These are phyloP conservation scores for Chelmon rostratus DNA, from an alignment of 2,797 vertebrate species.

Conservation along the genomic window DNA sequence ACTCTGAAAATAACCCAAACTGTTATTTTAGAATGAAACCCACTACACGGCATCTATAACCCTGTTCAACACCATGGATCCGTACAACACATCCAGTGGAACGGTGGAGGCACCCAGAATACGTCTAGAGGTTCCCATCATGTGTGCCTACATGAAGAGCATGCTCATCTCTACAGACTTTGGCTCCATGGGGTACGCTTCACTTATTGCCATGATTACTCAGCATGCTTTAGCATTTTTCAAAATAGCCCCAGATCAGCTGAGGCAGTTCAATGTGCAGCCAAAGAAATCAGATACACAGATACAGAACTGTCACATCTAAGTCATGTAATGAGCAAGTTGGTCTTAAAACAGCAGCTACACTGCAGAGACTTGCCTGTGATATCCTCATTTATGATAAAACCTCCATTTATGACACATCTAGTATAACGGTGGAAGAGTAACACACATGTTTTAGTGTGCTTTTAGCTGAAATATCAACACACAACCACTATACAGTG, in stretches of 20 bases:
- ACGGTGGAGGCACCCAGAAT: conserved; percentile 64
- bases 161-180: conserved; percentile 87
- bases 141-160: conserved; percentile 87
- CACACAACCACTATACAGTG: neutral
- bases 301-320: neutral
- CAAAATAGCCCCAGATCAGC: neutral
- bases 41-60: conserved; percentile 81
- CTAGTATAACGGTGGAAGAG: neutral
- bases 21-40: conserved; percentile 86
- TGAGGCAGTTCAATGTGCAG: neutral
- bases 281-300: neutral
- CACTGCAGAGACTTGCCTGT: neutral
- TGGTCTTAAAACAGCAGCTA: neutral
- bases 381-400: neutral
- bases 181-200: conserved; percentile 84
- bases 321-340: neutral
- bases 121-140: conserved; percentile 84
- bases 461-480: neutral
- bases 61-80: conserved; percentile 77
- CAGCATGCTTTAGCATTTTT: conserved; percentile 16
- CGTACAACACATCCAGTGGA: conserved; percentile 24
- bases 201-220: conserved; percentile 21
- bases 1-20: neutral
- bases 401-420: too few species aligned
- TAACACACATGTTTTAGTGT: neutral